These are phyloP conservation scores for Oryzias javanicus DNA, from an alignment of 2,113 vertebrate genomes.

Conservation along the genomic window DNA sequence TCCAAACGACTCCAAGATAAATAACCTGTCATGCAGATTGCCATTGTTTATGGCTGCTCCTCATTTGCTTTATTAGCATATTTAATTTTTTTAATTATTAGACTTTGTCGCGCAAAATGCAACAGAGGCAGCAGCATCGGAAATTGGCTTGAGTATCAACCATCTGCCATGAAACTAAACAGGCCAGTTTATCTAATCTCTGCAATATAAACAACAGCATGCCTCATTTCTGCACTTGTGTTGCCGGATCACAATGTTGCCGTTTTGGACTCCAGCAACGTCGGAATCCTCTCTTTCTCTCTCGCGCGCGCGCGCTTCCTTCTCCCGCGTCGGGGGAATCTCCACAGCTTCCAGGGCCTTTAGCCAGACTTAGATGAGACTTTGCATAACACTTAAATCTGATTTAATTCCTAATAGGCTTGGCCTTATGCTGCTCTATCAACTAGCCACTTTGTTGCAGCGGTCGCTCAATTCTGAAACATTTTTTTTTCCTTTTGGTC, in stretches of 20 bases:
- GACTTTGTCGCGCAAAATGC: constrained; percentile 77
- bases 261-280: constrained; percentile 42
- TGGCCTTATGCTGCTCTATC: constrained; percentile 67
- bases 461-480: constrained; percentile 31
- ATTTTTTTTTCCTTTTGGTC: constrained; percentile 25
- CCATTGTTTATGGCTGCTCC: constrained; percentile 71
- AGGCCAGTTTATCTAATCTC: constrained; percentile 91
- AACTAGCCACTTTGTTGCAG: constrained; percentile 69
- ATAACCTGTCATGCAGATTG: constrained; percentile 81
- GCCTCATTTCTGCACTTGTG: constrained; percentile 83
- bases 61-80: constrained; percentile 75
- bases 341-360: constrained; percentile 52
- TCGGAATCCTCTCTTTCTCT: constrained; percentile 20
- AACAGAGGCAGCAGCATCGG: constrained; percentile 77
- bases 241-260: constrained; percentile 67
- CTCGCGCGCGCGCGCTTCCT: constrained; percentile 13
- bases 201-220: constrained; percentile 85
- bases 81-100: constrained; percentile 82
- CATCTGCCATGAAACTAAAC: constrained; percentile 88
- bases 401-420: constrained; percentile 78
- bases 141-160: constrained; percentile 85
- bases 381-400: constrained; percentile 77
- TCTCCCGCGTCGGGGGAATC: constrained; percentile 33
- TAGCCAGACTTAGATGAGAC: constrained; percentile 74
- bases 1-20: constrained; percentile 81